Evolutionary conservation across 2,888 invertebrate genomes (phyloP), one percentile per base, ranked within the genome.

Genomic region (Formica aserva): DNA sequence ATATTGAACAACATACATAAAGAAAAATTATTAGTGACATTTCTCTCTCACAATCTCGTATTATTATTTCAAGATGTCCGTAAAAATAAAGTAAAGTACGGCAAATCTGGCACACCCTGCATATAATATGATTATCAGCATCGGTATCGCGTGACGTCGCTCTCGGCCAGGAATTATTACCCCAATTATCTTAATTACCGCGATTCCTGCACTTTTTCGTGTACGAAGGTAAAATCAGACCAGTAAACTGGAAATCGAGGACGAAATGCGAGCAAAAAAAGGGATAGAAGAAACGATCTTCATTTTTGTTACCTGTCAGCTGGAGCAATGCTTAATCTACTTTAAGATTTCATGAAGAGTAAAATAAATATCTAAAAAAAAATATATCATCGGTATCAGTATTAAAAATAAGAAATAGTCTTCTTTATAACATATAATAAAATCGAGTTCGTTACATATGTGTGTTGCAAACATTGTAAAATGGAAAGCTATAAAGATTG

Each of bases 141-240:
- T 85, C 72, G 83, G 84, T 83, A 89, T 93, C 91, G 93, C 93
- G 92, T 90, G 93, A 91, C 89, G 85, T 82, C 71, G 85, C 86
- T 85, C 89, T 88, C 87, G 62, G 84, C 82, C 78, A 88, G 86
- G 89, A 92, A 92, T 93, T 89, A 92, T 93, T 93, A 91, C 89
- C 85, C 92, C 92, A 92, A 93, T 93, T 93, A 92, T 92, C 91
- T 91, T 91, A 91, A 92, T 92, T 91, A 90, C 90, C 91, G 82
- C 84, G 75, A 75, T 87, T 89, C 86, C 86, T 65, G 84, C 82
- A 82, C 83, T 86, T 87, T 88, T 88, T 88, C 87, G 82, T 80
- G 86, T 89, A 84, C 57, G 63, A 85, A 83, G 57, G 52, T 82
- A 71, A 84, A 67, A 48, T 67, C 67, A 38, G 83, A 45, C 18